A percentile compares a stretch with the other conserved stretches of the same genome.
Evolutionary conservation across 2,113 vertebrate species (phyloP).

Genomic region (Danio rerio): GRCz12tu NC_133190.1:19739501-19740000

Average conservation of each 20-base stretch:
- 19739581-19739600: no score
- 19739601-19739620: no score
- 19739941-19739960: not conserved
- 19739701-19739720: constrained; percentile 12
- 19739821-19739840: constrained; percentile 99
- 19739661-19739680: not conserved
- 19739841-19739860: constrained; percentile 99
- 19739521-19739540: no score
- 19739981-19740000: constrained; percentile 99
- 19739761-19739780: constrained; percentile 95
- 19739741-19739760: constrained; percentile 96
- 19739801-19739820: constrained; percentile 98
- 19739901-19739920: not conserved
- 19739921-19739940: not conserved
- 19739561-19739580: no score
- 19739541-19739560: no score
- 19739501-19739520: no score
- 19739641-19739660: not conserved
- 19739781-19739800: constrained; percentile 97
- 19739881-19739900: not conserved
- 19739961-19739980: constrained; percentile 59
- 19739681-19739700: not conserved
- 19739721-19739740: constrained; percentile 99
- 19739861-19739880: constrained; percentile 97
- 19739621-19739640: no score